These are phyloP conservation scores for Drosophila pruinosa DNA, from an alignment of 1,140 invertebrate species.

Conservation along the genomic window DNA sequence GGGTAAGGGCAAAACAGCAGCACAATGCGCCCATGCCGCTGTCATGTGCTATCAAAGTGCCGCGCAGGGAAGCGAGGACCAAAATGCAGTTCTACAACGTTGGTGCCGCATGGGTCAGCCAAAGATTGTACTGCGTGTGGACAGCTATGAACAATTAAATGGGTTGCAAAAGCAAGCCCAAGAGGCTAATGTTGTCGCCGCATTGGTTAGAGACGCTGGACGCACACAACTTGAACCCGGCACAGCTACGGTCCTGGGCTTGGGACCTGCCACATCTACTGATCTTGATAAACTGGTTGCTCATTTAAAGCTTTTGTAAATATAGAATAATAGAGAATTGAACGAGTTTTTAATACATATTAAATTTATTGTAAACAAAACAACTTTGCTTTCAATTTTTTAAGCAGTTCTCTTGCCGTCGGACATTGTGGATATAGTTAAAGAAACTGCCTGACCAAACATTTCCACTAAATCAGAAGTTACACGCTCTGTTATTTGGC, in stretches of 20 bases:
- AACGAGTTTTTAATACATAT: constrained; percentile 9
- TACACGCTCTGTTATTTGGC: constrained; percentile 86
- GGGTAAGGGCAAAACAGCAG: constrained; percentile 92
- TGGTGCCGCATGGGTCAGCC: constrained; percentile 89
- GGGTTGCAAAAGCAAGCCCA: constrained; percentile 84
- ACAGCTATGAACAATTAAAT: constrained; percentile 84
- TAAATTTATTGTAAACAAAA: constrained; percentile 36
- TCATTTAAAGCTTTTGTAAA: constrained; percentile 87
- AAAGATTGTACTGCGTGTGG: constrained; percentile 88
- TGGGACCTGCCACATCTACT: constrained; percentile 88
- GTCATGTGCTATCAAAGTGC: constrained; percentile 86
- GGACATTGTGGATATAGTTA: constrained; percentile 74
- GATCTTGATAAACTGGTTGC: constrained; percentile 88
- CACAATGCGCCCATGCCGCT: constrained; percentile 92
- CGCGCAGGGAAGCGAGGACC: constrained; percentile 79
- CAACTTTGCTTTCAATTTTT: neutral
- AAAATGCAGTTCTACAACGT: constrained; percentile 83
- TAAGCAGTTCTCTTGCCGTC: constrained; percentile 31
- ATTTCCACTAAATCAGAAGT: constrained; percentile 83
- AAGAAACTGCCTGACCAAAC: constrained; percentile 76
- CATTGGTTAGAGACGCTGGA: constrained; percentile 90
- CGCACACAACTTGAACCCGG: constrained; percentile 88
- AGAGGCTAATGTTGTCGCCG: constrained; percentile 85
- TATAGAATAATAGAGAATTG: constrained; percentile 35
- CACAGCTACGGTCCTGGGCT: constrained; percentile 89